Base-by-base conservation (phyloP, 2,113 vertebrate genomes). In the Probosciger aterrimus region DNA sequence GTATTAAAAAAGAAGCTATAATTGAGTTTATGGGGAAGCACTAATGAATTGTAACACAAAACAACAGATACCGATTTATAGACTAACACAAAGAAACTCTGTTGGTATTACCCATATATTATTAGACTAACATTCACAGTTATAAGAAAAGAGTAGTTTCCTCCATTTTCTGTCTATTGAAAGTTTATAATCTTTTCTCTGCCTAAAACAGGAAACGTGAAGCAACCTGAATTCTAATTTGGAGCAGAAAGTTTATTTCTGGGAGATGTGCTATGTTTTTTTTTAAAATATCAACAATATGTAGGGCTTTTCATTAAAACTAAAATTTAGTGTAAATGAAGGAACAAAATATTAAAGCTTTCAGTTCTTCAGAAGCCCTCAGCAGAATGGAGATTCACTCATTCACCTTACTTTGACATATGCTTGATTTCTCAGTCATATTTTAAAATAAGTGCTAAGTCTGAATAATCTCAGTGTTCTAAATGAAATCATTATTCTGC, bases 401-500 rank as follows among this genome's bases (percentile, higher is more conserved):
- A 57, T 92, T 94, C 92, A 64, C 14, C 44, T 71, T 69, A 65
- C 49, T 82, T 41, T 62, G 92, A 92, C 57, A 60, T 31, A 68
- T 0, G 2, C 35, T 90, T 64, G 39, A 86, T 93, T 90, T 52
- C 64, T 96, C 65, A 82, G 69, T 46, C 49, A 11, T 93, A 93
- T 82, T 95, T 97, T 86, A 86, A 91, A 96, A 47, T 49, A 83
- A 91, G 67, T 0, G 0, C 23, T 65, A 91, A 86, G 30, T 88
- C 82, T 90, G 82, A 70, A 92, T 59, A 88, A 74, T 33, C 46
- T 55, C 69, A 53, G 76, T 33, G 49, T 55, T 87, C 83, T 84
- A 90, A 93, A 94, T 96, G 86, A 96, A 97, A 96, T 95, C 92
- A 94, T 96, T 96, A 92, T 96, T 95, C 86, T 93, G 90, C 83